phyloP scores from a whole-genome alignment of 2,888 invertebrate species.

The Dynastes maya region DNA sequence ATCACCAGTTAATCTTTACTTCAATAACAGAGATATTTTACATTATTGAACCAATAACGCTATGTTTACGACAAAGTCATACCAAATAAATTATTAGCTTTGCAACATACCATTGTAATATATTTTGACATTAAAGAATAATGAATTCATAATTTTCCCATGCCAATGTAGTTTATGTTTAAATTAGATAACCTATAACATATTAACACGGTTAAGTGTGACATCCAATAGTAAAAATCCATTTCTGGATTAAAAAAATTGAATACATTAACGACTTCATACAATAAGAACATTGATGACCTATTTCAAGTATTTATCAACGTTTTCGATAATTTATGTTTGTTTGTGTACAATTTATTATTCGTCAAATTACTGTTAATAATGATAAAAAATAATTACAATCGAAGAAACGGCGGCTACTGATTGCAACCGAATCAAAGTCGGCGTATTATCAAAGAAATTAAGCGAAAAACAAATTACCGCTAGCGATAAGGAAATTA shows the following conservation, averaged over 20 bases:
- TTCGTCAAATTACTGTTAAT: conserved; percentile 27
- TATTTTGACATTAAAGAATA: too few species aligned
- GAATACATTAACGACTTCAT: too few species aligned
- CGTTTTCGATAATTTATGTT: conserved; percentile 26
- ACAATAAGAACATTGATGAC: neutral
- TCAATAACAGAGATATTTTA: too few species aligned
- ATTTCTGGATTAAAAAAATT: neutral
- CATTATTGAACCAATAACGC: too few species aligned
- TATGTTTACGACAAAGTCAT: too few species aligned
- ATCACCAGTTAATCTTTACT: too few species aligned
- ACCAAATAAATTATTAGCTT: too few species aligned
- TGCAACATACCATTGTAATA: too few species aligned
- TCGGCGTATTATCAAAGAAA: conserved; percentile 41
- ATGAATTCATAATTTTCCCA: too few species aligned
- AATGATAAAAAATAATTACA: conserved; percentile 44
- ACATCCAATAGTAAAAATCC: neutral
- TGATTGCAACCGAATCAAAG: conserved; percentile 35
- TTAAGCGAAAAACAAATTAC: conserved; percentile 45
- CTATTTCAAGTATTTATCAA: conserved; percentile 14
- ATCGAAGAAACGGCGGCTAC: conserved; percentile 26
- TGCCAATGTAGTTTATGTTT: neutral
- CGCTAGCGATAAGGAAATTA: conserved; percentile 39
- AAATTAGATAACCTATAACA: conserved; percentile 13
- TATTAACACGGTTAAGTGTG: neutral
- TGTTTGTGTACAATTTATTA: conserved; percentile 18